Evolutionary conservation across 2,888 invertebrate species (phyloP).

Genomic region (Drepana falcataria): DNA sequence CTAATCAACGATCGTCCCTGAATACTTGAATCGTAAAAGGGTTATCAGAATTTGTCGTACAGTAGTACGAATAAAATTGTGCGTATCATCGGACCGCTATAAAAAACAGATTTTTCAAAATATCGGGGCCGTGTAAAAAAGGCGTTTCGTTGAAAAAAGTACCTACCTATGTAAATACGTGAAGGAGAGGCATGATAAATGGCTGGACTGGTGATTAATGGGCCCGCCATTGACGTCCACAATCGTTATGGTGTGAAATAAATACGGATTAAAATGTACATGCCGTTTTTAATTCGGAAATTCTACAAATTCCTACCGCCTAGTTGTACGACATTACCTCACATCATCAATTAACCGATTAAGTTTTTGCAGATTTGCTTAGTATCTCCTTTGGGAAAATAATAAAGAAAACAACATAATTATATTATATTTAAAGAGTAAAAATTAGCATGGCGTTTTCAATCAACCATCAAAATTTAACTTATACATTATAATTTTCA

Average conservation of each 20-base stretch:
- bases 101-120: constrained; percentile 34
- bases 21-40: constrained; percentile 4
- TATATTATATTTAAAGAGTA: too few relatives aligned
- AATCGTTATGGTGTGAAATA: constrained; percentile 22
- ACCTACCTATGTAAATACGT: constrained; percentile 33
- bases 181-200: constrained; percentile 41
- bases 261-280: not conserved
- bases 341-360: too few relatives aligned
- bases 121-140: constrained; percentile 7
- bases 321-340: too few relatives aligned
- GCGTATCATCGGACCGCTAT: constrained; percentile 29
- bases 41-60: constrained; percentile 11
- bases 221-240: constrained; percentile 27
- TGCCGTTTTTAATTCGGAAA: not conserved
- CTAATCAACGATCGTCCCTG: not conserved
- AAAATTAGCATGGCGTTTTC: too few relatives aligned
- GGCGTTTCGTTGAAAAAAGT: constrained; percentile 5
- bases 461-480: too few relatives aligned
- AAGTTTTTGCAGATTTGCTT: too few relatives aligned
- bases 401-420: too few relatives aligned
- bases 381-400: too few relatives aligned
- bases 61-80: constrained; percentile 16
- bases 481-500: too few relatives aligned
- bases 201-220: constrained; percentile 37
- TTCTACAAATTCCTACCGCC: too few relatives aligned